Evolutionary conservation across 2,113 vertebrate genomes (phyloP).

Genomic region (Taxidea taxus): DNA sequence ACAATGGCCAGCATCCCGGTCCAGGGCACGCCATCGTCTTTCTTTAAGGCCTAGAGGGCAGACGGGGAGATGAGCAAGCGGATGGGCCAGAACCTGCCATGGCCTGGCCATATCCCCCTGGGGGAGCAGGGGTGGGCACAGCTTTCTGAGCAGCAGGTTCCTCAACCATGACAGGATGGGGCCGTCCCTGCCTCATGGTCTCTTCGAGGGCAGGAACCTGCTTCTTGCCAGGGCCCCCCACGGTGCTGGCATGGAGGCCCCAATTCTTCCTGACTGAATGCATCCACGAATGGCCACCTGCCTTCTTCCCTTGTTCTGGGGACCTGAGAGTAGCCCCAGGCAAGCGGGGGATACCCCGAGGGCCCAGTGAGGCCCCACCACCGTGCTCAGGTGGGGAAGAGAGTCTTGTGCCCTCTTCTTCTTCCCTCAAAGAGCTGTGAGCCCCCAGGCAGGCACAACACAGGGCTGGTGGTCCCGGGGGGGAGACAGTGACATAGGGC

Average conservation of each 20-base stretch:
- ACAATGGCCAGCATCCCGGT: conserved; percentile 93
- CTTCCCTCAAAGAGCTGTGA: not conserved
- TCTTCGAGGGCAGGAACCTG: not conserved
- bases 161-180: not conserved
- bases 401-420: accelerated
- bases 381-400: too few species aligned
- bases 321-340: not conserved
- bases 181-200: too few species aligned
- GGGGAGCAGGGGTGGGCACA: too few species aligned
- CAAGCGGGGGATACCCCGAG: accelerated
- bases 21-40: conserved; percentile 92
- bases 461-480: not conserved
- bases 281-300: too few species aligned
- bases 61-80: not conserved
- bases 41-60: conserved; percentile 91
- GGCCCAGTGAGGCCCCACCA: accelerated
- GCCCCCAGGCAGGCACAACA: not conserved
- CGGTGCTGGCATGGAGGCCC: not conserved
- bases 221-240: not conserved
- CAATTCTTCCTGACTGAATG: accelerated
- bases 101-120: accelerated
- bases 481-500: not conserved
- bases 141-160: not conserved
- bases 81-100: not conserved
- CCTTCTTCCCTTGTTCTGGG: not conserved